Evolutionary conservation across 2,888 invertebrate genomes (phyloP).

Genomic region (Tenodera sinensis): DNA sequence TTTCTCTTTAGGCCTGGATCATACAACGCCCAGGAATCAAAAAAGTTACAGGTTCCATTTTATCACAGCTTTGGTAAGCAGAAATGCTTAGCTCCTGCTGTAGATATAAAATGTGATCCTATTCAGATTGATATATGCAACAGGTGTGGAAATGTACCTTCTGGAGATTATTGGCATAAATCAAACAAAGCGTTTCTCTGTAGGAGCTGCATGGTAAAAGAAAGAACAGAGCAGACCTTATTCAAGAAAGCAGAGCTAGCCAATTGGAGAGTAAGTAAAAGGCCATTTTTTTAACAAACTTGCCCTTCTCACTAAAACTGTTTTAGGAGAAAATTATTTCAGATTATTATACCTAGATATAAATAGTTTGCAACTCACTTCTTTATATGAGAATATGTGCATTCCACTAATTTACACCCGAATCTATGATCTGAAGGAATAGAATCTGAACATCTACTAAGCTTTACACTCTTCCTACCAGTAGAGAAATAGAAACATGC

Average conservation of each 20-base stretch:
- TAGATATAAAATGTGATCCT: neutral
- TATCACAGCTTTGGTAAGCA: neutral
- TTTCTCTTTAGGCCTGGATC: neutral
- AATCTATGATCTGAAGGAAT: too few relatives aligned
- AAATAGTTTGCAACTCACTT: too few relatives aligned
- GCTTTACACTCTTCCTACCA: too few relatives aligned
- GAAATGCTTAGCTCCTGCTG: neutral
- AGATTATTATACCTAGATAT: too few relatives aligned
- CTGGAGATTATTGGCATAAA: slow-evolving; percentile 3
- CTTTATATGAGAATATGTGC: too few relatives aligned
- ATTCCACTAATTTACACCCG: too few relatives aligned
- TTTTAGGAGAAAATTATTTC: too few relatives aligned
- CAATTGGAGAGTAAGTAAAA: neutral
- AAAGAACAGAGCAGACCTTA: neutral
- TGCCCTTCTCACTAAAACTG: too few relatives aligned
- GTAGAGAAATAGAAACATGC: too few relatives aligned
- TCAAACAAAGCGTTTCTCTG: neutral
- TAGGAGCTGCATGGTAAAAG: neutral
- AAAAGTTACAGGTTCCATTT: slow-evolving; percentile 3
- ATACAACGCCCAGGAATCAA: neutral
- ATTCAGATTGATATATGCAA: neutral
- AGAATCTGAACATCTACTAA: too few relatives aligned
- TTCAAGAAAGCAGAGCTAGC: neutral
- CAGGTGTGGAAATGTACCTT: neutral
- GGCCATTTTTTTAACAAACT: neutral